Base-by-base conservation (phyloP, 35 echinoderm and acorn worm genomes). In the Strongylocentrotus purpuratus region DNA sequence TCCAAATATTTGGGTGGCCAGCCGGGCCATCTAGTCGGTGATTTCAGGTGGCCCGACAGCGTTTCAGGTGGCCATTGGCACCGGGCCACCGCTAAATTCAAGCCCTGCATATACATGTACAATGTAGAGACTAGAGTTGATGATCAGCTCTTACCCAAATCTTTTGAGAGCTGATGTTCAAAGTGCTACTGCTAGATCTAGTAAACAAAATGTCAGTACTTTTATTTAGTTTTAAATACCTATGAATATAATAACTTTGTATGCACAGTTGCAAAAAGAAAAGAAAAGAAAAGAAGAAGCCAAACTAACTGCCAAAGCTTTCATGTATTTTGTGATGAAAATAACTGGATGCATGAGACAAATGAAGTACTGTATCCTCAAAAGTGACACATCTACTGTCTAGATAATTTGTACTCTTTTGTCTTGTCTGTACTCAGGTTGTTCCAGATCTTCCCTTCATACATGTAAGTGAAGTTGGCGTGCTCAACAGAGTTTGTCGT, bases 361-460 rank as follows among this genome's bases (percentile, higher is more conserved):
- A 10, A 20, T 9, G 33, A 8, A 31, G n/a, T 87, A 86, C 86
- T n/a, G 7, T 7, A 31, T 2, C 17, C 52, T 59, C 52, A 59
- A 59, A 17, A 17, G 5, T 9, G 8, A 14, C 14, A 59, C 17
- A 18, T 46, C 5, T 88, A 86, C 25, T 22, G 25, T 86, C 85
- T 86, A 41, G 35, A 41, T 41, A 1, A 31, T 35, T 87, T 87
- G 10, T 88, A 15, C 9, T 89, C 7, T 7, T 48, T 8, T 93
- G 10, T 93, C 46, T 50, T 48, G 17, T 31, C 6, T 32, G 11
- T 93, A 20, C n/a, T 45, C 61, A 99, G 98, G 98, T 99, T 31
- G 98, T 97, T 47, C 95, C 96, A 50, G 98, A 97, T 86, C 94
- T 99, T 60, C 98, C 98, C 2, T 96, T 97, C 65, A 61, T 99